A percentile compares a stretch with the other conserved stretches of the same genome.
These are phyloP conservation scores for Planococcus citri DNA, from an alignment of 1,140 invertebrate species.

Conservation along the genomic window DNA sequence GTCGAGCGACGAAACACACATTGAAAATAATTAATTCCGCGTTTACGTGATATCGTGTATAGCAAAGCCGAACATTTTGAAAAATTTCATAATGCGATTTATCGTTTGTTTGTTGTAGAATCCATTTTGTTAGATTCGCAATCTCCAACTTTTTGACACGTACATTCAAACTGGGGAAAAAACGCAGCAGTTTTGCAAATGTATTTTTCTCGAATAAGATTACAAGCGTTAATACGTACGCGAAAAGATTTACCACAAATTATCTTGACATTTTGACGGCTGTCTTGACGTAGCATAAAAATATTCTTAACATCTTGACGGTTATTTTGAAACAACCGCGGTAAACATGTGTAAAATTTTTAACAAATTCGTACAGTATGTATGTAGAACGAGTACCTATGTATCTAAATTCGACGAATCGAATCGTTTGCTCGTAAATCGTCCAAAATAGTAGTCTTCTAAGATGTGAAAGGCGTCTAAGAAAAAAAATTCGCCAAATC, in stretches of 20 bases:
- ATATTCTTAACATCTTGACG: background rate
- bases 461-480: no score
- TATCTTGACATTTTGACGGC: constrained; percentile 6
- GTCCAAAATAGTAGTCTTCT: no score
- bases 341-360: constrained; percentile 4
- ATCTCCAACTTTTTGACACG: constrained; percentile 2
- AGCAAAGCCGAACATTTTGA: background rate
- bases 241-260: constrained; percentile 3
- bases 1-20: background rate
- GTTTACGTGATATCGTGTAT: background rate
- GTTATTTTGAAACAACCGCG: background rate
- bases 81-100: background rate
- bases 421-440: background rate
- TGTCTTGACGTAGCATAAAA: background rate
- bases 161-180: background rate
- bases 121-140: constrained; percentile 2
- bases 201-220: background rate
- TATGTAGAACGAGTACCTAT: no score
- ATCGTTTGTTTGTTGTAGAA: background rate
- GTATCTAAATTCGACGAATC: background rate
- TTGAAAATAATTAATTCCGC: background rate
- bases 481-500: no score
- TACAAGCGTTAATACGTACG: background rate
- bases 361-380: no score
- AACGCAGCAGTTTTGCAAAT: background rate